Evolutionary conservation across 2,888 invertebrate species (phyloP), one percentile per base, ranked within the genome.

Genomic region (Cactoblastis cactorum): DNA sequence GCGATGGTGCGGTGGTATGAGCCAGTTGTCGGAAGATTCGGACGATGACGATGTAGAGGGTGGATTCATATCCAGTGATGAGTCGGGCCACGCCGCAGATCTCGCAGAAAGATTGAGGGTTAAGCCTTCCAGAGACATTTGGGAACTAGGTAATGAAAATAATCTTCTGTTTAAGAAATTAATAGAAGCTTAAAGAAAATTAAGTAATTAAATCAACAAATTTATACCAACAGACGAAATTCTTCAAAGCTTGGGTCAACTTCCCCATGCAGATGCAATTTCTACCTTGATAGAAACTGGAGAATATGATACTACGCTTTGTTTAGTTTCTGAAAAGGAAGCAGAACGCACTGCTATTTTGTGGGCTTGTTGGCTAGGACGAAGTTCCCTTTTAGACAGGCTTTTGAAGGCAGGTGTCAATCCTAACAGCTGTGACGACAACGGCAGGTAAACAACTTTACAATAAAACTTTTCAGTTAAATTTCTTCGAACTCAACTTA

Each of bases 381-480:
- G 92, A 49, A 78, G 81, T 38, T 80, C 88, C n/a, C 65, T 93
- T 28, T 72, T 93, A n/a, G 79, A 84, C 48, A 77, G 74, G 55
- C 71, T 94, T 9, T 62, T 94, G 37, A 82, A 88, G 18, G 73
- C 87, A 41, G 92, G 92, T 0, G 92, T 93, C 1, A 90, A 93
- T 65, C 91, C 94, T 12, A 92, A 94, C 59, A 89, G 88, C 8
- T 76, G 83, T 28, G 97, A 97, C 70, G 84, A 86, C 19, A 91
- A 90, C 51, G 95, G 95, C 62, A 92, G 93, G 94, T 93, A 88
- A 59, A 46, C 18, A 18, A n/a, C 19, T 28, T 4, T 9, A 22
- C 3, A 17, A n/a, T 12, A n/a, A 24, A 41, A 24, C 18, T 12
- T 19, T 19, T n/a, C 3, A 39, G 0, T 8, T 39, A n/a, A 39